Base-by-base conservation (phyloP, 2,888 invertebrate genomes). In the Alsophila aescularia region DNA sequence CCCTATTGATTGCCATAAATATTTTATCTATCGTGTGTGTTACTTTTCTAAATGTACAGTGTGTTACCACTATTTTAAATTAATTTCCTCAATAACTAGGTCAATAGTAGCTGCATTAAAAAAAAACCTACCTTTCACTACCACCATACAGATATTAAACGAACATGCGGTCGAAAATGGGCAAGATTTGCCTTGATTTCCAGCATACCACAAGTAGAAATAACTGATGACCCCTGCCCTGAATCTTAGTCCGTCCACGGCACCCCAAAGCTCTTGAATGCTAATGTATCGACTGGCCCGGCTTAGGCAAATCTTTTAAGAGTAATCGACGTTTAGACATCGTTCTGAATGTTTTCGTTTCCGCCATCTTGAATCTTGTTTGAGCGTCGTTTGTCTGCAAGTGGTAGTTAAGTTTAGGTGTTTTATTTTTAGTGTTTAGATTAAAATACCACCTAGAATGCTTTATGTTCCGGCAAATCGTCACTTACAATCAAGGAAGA, bases 321-420 rank as follows among this genome's bases (percentile, higher is more conserved):
- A 52, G 39, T 53, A 52, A 57, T 58, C 51, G 58, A 42, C 51
- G 45, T 43, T 58, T 34, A 52, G 44, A 53, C 53, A 51, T 40
- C 42, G 39, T 34, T 40, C 47, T 36, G 41, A 51, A 56, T 50
- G 47, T 44, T 39, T 54, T 31, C 21, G 32, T 15, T 10, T 35
- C 31, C 55, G 55, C 49, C 49, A 55, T 53, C 29, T 54, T 39
- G 34, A 29, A 39, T 40, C 47, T 37, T 21, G 34, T 54, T 40
- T 24, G 40, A 45, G 47, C 43, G 31, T 49, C 31, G 12, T 35
- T 53, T 43, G 51, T 43, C 53, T 8, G 8, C 4, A 21, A 16
- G 36, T 35, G 31, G 16, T 35, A 27, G 29, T 21, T 39, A 21
- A 39, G n/a, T 32, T 49, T 53, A 32, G 24, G 15, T 35, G 41